A percentile compares a stretch with the other conserved stretches of the same genome.
Evolutionary conservation across 2,888 invertebrate genomes (phyloP).

Genomic region (Mamestra brassicae): DNA sequence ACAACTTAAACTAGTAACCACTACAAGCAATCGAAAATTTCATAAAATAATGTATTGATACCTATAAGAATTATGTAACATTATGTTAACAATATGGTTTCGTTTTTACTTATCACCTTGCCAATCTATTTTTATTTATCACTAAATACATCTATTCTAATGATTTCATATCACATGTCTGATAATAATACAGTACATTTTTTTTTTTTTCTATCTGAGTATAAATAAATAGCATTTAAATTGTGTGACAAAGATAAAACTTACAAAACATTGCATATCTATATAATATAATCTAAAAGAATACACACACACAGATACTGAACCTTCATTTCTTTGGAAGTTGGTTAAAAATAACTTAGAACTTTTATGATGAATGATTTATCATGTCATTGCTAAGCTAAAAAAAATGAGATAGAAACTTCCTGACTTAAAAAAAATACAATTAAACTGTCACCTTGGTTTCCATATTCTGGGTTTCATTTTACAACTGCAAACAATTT

Average conservation of each 20-base stretch:
- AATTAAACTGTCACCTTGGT: constrained; percentile 61
- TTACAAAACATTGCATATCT: background rate
- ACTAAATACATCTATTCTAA: constrained; percentile 6
- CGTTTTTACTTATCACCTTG: background rate
- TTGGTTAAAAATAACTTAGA: constrained; percentile 14
- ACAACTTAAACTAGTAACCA: background rate
- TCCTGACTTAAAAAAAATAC: background rate
- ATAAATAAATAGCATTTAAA: constrained; percentile 5
- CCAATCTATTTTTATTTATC: background rate
- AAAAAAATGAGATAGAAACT: too few relatives aligned
- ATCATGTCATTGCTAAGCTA: too few relatives aligned
- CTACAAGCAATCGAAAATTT: background rate
- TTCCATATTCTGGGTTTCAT: constrained; percentile 58
- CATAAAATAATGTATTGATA: background rate
- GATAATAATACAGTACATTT: background rate
- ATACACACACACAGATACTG: too few relatives aligned
- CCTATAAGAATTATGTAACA: background rate
- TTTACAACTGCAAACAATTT: constrained; percentile 71
- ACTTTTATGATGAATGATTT: too few relatives aligned
- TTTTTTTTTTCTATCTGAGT: background rate
- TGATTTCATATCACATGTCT: background rate
- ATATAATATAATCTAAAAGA: background rate
- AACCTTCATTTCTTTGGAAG: too few relatives aligned
- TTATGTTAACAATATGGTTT: background rate
- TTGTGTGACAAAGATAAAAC: background rate